Evolutionary conservation across 92 coral and sea anemone species (phyloP), one percentile per base, ranked within the genome.

Genomic region (Diadumene lineata): DNA sequence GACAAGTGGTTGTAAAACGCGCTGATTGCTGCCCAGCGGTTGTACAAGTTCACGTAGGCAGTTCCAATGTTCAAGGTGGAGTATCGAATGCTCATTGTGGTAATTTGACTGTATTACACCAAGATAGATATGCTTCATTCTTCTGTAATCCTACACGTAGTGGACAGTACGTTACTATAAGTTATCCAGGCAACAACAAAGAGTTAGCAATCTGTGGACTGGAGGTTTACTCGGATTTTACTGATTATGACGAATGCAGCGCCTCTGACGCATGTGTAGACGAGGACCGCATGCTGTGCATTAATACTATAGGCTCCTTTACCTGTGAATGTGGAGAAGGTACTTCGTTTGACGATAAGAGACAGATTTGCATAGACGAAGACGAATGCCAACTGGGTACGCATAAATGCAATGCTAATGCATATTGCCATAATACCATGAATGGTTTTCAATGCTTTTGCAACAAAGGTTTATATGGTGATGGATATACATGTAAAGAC

Each of bases 171-270:
- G 68, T 81, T 32, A 63, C 43, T 24, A 72, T 81, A 6, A 22
- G 60, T 7, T 48, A 53, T 22, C 33, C 50, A 27, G 64, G 58
- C 2, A 50, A 27, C 24, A 56, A 33, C 21, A 48, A 46, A 15
- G 75, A 71, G n/a, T 64, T 81, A 17, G 18, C 80, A 3, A 43
- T 81, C 18, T 81, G 85, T 55, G 85, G 78, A 29, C 71, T 81
- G 50, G 85, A 74, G 22, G 60, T 81, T 30, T 81, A 81, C 31
- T 73, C 78, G 9, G 78, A 73, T n/a, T 57, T 73, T 43, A 73
- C 50, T 33, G 79, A 74, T 46, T 32, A 60, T 57, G 70, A 74
- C 29, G 79, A 74, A 62, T 74, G 79, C 23, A n/a, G 34, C 18
- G 22, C 57, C 3, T 24, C 8, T 4, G 24, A 27, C 75, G n/a